Percentiles rank a stretch among this genome's conserved stretches.
Evolutionary conservation across 2,113 vertebrate genomes (phyloP).

Genomic region (Pongo abelii): DNA sequence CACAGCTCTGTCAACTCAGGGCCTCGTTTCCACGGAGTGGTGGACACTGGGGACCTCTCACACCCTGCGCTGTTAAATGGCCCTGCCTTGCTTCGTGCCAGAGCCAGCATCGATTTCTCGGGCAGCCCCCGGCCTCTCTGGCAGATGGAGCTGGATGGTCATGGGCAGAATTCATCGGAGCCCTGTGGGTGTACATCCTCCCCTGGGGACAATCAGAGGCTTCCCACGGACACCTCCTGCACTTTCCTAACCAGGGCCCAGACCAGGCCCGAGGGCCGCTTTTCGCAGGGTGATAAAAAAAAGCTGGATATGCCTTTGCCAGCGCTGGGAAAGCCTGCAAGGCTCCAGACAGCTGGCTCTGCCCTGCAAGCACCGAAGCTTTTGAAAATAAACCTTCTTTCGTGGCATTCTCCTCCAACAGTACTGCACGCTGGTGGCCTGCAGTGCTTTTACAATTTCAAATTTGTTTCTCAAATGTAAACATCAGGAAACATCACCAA

Average conservation of each 20-base stretch:
- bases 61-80: background rate
- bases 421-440: background rate
- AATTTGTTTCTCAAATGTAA: conserved; percentile 35
- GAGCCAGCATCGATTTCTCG: background rate
- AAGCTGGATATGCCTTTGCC: background rate
- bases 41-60: background rate
- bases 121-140: background rate
- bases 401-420: background rate
- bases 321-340: background rate
- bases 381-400: background rate
- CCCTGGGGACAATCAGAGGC: background rate
- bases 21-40: background rate
- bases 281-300: background rate
- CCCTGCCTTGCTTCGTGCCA: background rate
- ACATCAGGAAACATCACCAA: background rate
- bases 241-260: background rate
- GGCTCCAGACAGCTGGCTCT: background rate
- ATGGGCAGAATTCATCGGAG: background rate
- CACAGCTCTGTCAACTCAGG: background rate
- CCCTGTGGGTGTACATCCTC: background rate
- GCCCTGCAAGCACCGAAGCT: background rate
- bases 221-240: background rate
- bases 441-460: background rate
- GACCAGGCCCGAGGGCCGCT: background rate
- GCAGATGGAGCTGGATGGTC: background rate